Base-by-base conservation (phyloP, 2,797 vertebrate species). In the Sebastes kiyomatsui region DNA sequence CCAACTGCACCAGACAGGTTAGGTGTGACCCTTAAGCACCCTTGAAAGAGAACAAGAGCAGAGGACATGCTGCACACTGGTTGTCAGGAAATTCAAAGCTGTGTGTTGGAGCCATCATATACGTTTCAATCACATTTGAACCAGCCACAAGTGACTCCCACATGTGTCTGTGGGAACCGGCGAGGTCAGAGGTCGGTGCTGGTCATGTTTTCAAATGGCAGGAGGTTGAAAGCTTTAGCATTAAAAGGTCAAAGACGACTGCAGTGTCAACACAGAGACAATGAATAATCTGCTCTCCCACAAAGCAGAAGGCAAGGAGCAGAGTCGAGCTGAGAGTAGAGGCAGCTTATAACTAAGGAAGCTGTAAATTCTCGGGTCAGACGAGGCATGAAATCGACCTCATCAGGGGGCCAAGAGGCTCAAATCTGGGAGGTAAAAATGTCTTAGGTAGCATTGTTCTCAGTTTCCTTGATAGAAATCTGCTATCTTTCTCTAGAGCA, bases 171-270 rank as follows among this genome's bases (percentile, higher is more conserved):
- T 74, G 52, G 67, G 75, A 85, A 78, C 55, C 20, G 56, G 80
- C 25, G 22, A 80, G 83, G 88, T 86, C 85, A 90, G 79, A 90
- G 90, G 88, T 91, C 78, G 1, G n/a, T 18, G 2, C 30, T 27
- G 68, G 87, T 82, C 89, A 75, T 81, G 87, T 82, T 88, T 90
- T 87, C 71, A 85, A 90, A 86, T 71, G 61, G 81, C 86, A 87
- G 76, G 75, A 85, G 82, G 91, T 86, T 84, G 73, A 88, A 91
- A 79, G 79, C 81, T 80, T 55, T 49, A 84, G 84, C 74, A 78
- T 85, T 77, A 75, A 90, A 80, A 90, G 91, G 90, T 93, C 91
- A 92, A 89, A 84, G 77, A 84, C 78, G 71, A 2, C 67, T 64
- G 73, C 76, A 72, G 80, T 70, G 91, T 92, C 90, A 92, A 90